phyloP scores from a whole-genome alignment of 2,113 vertebrate genomes.

The Panthera leo region DNA sequence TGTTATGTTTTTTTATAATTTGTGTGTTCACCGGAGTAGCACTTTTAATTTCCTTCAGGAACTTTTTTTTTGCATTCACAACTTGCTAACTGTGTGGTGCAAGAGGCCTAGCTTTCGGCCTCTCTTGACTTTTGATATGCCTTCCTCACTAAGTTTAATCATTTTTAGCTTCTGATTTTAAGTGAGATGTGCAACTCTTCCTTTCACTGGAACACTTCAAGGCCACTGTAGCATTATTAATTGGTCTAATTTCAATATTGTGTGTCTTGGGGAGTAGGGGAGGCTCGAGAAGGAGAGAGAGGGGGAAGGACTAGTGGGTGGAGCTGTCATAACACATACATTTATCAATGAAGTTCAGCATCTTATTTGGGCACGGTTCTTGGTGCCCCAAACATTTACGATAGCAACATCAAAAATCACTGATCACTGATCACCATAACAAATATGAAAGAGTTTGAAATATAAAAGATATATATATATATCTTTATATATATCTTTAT shows the following conservation, averaged over 20 bases:
- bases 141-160: background rate
- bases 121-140: background rate
- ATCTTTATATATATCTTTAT: too few species aligned
- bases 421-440: background rate
- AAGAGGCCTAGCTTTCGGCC: background rate
- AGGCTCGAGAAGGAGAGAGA: background rate
- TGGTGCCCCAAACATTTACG: background rate
- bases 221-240: background rate
- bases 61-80: background rate
- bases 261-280: background rate
- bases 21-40: background rate
- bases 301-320: background rate
- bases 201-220: background rate
- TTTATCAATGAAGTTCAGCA: background rate
- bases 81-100: background rate
- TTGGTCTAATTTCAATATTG: background rate
- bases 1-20: background rate
- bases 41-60: background rate
- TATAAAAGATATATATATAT: too few species aligned
- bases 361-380: background rate
- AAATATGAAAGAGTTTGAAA: background rate
- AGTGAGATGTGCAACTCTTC: background rate
- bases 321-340: background rate
- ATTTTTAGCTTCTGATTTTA: background rate
- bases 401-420: background rate